Evolutionary conservation across 2,888 invertebrate genomes (phyloP), one percentile per base, ranked within the genome.

Genomic region (Orthosia incerta): DNA sequence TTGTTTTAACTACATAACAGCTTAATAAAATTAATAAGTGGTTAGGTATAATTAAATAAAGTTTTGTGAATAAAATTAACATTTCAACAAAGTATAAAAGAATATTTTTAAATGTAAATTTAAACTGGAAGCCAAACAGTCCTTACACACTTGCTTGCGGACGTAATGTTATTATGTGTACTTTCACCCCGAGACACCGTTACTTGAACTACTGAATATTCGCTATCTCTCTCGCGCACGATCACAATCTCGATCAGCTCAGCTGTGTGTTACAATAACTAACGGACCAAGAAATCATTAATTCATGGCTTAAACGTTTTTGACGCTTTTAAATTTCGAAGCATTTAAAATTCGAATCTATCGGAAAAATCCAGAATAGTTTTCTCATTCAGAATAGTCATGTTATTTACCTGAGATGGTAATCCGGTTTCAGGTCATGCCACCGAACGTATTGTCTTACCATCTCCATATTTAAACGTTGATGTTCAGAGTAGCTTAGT

Each of bases 111-210:
- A 62, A 62, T 68, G 65, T 73, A 69, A 74, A 77, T 78, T 48
- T 84, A 76, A 86, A 80, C 72, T 77, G 80, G 71, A 84, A 87
- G 77, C 76, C 82, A 83, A 84, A 85, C 81, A 86, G 86, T 89
- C 88, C 79, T 87, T 82, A 80, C 85, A 83, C 85, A 88, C 87
- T 89, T 88, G 87, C 85, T 81, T 87, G 84, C 74, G 87, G 67
- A 86, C 86, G 89, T 92, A 90, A 90, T 90, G 89, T 90, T 91
- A 88, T 86, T 88, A 91, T 88, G 89, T 90, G 93, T 95, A 95
- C 94, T 95, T 95, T 95, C 95, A 95, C 94, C 94, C 91, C 92
- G 87, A 78, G 85, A 83, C 90, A 93, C 95, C 92, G 94, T 95
- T 94, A 94, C 86, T 86, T 89, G 90, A 91, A 89, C 89, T 89